phyloP scores from a whole-genome alignment of 2,888 invertebrate species.

The Troides helena region DNA sequence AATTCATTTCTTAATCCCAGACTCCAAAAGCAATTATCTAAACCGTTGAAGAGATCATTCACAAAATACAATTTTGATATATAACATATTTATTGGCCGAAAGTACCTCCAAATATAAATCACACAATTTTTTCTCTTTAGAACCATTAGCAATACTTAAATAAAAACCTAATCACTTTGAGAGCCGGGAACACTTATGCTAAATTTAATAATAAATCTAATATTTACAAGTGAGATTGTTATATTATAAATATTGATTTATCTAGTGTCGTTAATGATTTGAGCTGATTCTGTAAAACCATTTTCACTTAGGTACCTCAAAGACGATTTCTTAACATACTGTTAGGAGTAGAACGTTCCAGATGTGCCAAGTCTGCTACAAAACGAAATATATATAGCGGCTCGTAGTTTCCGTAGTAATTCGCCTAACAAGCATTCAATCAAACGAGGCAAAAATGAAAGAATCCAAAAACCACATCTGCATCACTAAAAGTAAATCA shows the following conservation, averaged over 20 bases:
- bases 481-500: slow-evolving; percentile 50
- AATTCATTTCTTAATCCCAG: slow-evolving; percentile 75
- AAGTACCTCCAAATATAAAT: slow-evolving; percentile 66
- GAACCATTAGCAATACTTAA: slow-evolving; percentile 64
- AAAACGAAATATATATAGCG: slow-evolving; percentile 29
- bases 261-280: slow-evolving; percentile 75
- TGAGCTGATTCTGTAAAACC: slow-evolving; percentile 69
- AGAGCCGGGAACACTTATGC: slow-evolving; percentile 78
- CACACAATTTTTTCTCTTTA: slow-evolving; percentile 56
- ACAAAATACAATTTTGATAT: slow-evolving; percentile 76
- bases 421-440: slow-evolving; percentile 38
- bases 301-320: slow-evolving; percentile 42
- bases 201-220: slow-evolving; percentile 61
- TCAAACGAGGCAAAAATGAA: slow-evolving; percentile 53
- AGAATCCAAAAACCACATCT: slow-evolving; percentile 45
- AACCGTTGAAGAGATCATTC: slow-evolving; percentile 77
- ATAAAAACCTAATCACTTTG: slow-evolving; percentile 74
- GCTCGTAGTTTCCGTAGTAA: slow-evolving; percentile 41
- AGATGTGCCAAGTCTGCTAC: slow-evolving; percentile 33
- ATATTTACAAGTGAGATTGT: slow-evolving; percentile 78
- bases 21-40: slow-evolving; percentile 79
- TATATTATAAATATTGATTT: slow-evolving; percentile 72
- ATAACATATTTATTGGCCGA: slow-evolving; percentile 71
- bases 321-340: slow-evolving; percentile 43
- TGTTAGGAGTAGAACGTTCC: slow-evolving; percentile 32